These are phyloP conservation scores for Nycticorax nycticorax DNA, from an alignment of 2,113 vertebrate genomes.

Conservation along the genomic window DNA sequence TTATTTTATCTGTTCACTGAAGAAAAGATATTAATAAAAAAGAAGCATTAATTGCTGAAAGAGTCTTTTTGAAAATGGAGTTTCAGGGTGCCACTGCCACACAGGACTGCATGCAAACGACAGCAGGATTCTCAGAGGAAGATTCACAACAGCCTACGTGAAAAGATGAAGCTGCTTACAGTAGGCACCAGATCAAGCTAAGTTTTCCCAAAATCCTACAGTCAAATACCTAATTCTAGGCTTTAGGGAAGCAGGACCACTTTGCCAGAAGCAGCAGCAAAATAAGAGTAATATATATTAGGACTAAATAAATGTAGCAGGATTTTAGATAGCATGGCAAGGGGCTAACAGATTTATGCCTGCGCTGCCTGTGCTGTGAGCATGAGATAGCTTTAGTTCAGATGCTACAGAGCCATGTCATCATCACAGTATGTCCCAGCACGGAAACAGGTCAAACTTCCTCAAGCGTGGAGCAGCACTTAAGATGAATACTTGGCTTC, in stretches of 20 bases:
- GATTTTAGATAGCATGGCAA: neutral
- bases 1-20: neutral
- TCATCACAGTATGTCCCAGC: neutral
- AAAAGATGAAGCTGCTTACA: slow-evolving; percentile 8
- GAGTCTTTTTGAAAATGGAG: neutral
- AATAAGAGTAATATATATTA: neutral
- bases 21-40: neutral
- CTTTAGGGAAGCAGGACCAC: neutral
- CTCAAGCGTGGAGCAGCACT: neutral
- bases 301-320: neutral
- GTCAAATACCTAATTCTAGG: neutral
- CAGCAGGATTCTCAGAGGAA: neutral
- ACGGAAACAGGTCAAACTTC: slow-evolving; percentile 1
- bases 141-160: neutral
- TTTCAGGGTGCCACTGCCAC: neutral
- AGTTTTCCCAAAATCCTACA: neutral
- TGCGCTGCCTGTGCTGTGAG: neutral
- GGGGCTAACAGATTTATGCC: neutral
- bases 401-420: neutral
- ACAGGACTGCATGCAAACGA: neutral
- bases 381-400: neutral
- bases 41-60: neutral
- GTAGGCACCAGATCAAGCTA: neutral
- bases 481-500: neutral
- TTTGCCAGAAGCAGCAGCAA: neutral